phyloP scores from a whole-genome alignment of 2,888 invertebrate genomes.

The Campoplex nolae region DNA sequence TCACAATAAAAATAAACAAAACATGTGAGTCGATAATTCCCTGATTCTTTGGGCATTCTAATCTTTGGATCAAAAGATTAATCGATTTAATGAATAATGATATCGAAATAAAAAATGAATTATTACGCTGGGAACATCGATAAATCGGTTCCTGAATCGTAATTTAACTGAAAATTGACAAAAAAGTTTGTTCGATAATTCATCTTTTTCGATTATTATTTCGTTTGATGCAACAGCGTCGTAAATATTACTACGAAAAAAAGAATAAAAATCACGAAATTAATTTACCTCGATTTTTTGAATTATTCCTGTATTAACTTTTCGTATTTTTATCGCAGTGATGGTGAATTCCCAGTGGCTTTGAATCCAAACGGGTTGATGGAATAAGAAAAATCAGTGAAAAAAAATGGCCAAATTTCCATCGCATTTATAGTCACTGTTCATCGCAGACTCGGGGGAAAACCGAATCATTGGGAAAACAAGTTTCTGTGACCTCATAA shows the following conservation, averaged over 20 bases:
- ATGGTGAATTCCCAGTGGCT: conserved; percentile 19
- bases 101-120: no score
- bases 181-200: no score
- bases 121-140: no score
- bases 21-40: background rate
- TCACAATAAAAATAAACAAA: background rate
- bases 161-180: no score
- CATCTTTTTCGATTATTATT: no score
- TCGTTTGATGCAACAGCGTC: background rate
- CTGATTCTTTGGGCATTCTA: background rate
- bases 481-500: background rate
- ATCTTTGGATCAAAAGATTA: background rate
- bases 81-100: no score
- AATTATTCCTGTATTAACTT: conserved; percentile 3
- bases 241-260: background rate
- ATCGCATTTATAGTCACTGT: conserved; percentile 70
- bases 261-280: background rate
- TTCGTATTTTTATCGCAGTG: conserved; percentile 6
- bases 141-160: no score
- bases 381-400: conserved; percentile 64
- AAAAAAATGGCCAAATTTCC: conserved; percentile 48
- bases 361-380: conserved; percentile 55
- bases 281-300: conserved; percentile 26
- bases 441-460: conserved; percentile 62
- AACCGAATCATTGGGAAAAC: background rate